Percentiles rank a stretch among this genome's conserved stretches.
phyloP scores from a whole-genome alignment of 92 coral and sea anemone species.

The Zoanthus solanderi region DNA sequence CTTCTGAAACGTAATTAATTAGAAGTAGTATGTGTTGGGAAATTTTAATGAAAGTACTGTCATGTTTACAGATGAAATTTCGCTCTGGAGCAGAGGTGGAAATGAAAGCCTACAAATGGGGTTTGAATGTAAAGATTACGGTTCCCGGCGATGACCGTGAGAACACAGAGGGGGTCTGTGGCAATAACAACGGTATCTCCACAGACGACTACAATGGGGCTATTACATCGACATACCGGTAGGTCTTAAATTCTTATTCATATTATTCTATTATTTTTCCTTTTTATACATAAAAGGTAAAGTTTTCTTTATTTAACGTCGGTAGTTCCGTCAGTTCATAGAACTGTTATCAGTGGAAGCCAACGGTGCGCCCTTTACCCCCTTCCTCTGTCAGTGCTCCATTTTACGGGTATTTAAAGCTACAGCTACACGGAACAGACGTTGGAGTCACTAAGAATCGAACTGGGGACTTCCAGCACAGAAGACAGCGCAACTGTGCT shows the following conservation, averaged over 20 bases:
- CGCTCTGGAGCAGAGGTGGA: slow-evolving; percentile 44
- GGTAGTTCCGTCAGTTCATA: no score
- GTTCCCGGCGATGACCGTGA: slow-evolving; percentile 31
- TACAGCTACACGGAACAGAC: no score
- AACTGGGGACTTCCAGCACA: no score
- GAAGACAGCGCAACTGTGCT: no score
- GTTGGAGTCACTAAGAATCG: no score
- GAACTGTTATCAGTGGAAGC: no score
- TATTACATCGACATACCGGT: slow-evolving; percentile 2
- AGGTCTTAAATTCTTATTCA: neutral
- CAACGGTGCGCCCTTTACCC: no score
- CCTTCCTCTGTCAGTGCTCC: no score
- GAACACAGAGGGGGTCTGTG: slow-evolving; percentile 26
- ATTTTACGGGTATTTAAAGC: no score
- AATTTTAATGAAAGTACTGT: neutral
- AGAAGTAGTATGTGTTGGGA: no score
- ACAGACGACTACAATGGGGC: slow-evolving; percentile 38
- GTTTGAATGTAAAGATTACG: slow-evolving; percentile 22
- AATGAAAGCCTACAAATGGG: slow-evolving; percentile 25
- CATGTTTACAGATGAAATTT: neutral
- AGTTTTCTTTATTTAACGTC: no score
- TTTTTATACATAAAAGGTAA: neutral
- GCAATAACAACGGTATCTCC: neutral
- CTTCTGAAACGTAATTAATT: no score
- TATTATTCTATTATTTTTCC: neutral